A percentile compares a stretch with the other conserved stretches of the same genome.
Conservation (phyloP, 2,113 vertebrate genomes). For the Cathartes aura region DNA sequence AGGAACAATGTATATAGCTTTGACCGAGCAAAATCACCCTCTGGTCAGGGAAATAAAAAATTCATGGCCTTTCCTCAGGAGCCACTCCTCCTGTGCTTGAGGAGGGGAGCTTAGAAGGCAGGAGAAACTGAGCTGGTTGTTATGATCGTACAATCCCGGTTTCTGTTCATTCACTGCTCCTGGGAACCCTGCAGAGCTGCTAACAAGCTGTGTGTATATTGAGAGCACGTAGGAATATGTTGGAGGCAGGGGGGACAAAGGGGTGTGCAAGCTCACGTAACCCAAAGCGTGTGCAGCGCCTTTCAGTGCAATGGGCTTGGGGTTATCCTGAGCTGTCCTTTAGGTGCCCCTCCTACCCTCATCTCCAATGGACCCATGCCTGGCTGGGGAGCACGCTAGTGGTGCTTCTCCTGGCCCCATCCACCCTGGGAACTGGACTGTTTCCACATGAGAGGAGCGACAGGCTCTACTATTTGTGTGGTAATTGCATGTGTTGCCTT, state of each 20-base stretch:
- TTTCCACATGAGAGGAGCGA: neutral
- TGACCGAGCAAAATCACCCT: neutral
- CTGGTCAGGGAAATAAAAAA: slow-evolving; percentile 44
- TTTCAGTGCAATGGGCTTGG: neutral
- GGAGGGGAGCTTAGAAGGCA: neutral
- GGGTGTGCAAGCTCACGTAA: neutral
- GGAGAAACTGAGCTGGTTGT: slow-evolving; percentile 43
- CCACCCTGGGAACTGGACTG: neutral
- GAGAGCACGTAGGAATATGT: neutral
- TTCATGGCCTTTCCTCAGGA: neutral
- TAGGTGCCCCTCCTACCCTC: neutral
- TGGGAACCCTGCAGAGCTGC: neutral
- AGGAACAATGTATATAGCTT: slow-evolving; percentile 30
- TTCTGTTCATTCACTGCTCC: slow-evolving; percentile 26
- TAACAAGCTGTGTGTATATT: slow-evolving; percentile 35
- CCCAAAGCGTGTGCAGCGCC: accelerated
- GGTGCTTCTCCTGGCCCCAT: neutral
- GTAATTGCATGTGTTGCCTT: neutral
- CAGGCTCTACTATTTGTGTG: neutral
- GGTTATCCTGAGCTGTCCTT: neutral
- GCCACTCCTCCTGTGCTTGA: neutral
- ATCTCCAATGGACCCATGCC: neutral
- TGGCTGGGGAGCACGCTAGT: neutral
- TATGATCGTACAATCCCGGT: neutral
- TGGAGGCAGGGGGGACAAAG: neutral